phyloP scores from a whole-genome alignment of 2,113 vertebrate genomes.

The Pelusios castaneus region DNA sequence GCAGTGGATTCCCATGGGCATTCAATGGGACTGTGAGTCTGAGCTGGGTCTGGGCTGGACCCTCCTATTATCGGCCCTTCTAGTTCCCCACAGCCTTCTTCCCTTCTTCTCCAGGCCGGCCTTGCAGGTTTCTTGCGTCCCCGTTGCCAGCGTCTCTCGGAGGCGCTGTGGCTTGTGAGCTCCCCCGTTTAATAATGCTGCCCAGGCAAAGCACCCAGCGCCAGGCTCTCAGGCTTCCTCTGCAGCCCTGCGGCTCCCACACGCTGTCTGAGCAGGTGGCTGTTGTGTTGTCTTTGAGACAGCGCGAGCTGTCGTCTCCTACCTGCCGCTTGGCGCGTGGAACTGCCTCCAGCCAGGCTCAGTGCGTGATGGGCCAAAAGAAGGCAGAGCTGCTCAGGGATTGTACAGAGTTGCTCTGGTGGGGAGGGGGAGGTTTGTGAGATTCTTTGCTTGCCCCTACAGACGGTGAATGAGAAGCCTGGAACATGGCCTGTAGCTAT shows the following conservation, averaged over 20 bases:
- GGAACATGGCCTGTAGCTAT: background rate
- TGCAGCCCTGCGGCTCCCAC: no score
- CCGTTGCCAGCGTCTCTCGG: background rate
- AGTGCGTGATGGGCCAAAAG: no score
- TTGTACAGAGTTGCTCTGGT: background rate
- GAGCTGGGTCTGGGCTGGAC: no score
- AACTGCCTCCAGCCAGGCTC: no score
- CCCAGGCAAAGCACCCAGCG: background rate
- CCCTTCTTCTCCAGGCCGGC: background rate
- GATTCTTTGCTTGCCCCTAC: background rate
- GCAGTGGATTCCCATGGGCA: background rate
- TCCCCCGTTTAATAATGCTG: no score
- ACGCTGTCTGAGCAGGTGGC: background rate
- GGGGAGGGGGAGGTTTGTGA: background rate
- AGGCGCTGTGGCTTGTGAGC: background rate
- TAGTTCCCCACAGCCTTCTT: background rate
- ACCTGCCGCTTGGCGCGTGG: no score
- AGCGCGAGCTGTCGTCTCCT: background rate
- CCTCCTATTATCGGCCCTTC: no score
- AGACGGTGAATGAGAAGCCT: background rate
- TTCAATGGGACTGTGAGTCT: background rate
- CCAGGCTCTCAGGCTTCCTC: background rate
- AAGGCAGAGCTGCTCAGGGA: no score
- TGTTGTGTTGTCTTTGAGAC: background rate
- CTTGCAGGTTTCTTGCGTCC: background rate